Percentiles rank a stretch among this genome's conserved stretches.
These are phyloP conservation scores for Anneissia japonica DNA, from an alignment of 35 echinoderm and acorn worm genomes.

Conservation along the genomic window DNA sequence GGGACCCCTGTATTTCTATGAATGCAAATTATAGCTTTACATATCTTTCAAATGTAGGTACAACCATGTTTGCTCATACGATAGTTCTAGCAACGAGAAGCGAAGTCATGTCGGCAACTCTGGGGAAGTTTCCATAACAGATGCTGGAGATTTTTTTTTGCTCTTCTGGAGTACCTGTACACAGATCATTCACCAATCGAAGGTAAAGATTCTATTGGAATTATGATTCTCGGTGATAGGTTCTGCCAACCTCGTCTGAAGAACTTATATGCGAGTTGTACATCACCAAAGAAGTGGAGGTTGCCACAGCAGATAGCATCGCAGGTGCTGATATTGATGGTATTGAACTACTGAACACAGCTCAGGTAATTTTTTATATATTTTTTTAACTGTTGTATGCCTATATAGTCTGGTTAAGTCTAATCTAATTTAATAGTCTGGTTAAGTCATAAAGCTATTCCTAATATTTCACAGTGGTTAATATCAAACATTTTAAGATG, in stretches of 20 bases:
- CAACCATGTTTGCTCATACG: constrained; percentile 55
- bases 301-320: constrained; percentile 32
- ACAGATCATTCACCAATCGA: constrained; percentile 77
- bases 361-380: no score
- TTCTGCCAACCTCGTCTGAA: constrained; percentile 52
- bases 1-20: no score
- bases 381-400: no score
- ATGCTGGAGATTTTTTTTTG: constrained; percentile 51
- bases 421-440: no score
- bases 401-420: no score
- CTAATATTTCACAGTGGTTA: no score
- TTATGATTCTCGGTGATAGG: constrained; percentile 38
- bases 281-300: constrained; percentile 70
- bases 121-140: constrained; percentile 44
- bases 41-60: constrained; percentile 18
- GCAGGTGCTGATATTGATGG: constrained; percentile 70
- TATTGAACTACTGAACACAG: constrained; percentile 38
- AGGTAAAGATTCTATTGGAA: constrained; percentile 50
- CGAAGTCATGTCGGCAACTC: constrained; percentile 63
- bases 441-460: no score
- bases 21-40: no score
- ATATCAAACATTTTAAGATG: no score
- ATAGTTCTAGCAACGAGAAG: constrained; percentile 49
- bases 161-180: constrained; percentile 71
- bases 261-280: constrained; percentile 73